These are phyloP conservation scores for Leptopterna dolabrata DNA, from an alignment of 2,888 invertebrate genomes.

Conservation along the genomic window DNA sequence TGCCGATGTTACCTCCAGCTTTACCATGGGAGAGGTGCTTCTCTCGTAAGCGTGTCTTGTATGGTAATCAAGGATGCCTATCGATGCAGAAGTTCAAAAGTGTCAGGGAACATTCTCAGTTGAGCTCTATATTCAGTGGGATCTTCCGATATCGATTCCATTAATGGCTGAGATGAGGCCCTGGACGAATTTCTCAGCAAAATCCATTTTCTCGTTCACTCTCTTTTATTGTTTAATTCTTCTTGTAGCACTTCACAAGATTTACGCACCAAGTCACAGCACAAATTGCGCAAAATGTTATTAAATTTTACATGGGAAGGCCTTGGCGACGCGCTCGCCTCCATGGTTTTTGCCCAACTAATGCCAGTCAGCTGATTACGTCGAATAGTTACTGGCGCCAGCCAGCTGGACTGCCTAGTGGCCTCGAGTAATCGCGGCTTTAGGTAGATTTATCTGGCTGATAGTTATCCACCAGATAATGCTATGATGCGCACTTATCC, in stretches of 20 bases:
- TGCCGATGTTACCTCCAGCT: not conserved
- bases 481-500: too few relatives aligned
- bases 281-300: not conserved
- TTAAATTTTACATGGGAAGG: not conserved
- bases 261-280: not conserved
- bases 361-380: not conserved
- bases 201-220: not conserved
- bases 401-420: not conserved
- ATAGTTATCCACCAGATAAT: too few relatives aligned
- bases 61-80: too few relatives aligned
- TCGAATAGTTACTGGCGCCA: not conserved
- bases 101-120: not conserved
- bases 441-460: too few relatives aligned
- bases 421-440: not conserved
- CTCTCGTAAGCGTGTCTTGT: not conserved
- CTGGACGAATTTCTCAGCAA: not conserved
- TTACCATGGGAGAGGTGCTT: not conserved
- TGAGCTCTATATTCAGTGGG: not conserved
- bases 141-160: not conserved
- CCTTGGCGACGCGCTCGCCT: constrained; percentile 11
- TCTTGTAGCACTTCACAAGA: not conserved
- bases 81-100: not conserved
- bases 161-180: not conserved
- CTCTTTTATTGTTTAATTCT: constrained; percentile 26
- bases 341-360: not conserved